Conservation (phyloP, 2,888 invertebrate genomes). For the Torymus aiolomorphi region DNA sequence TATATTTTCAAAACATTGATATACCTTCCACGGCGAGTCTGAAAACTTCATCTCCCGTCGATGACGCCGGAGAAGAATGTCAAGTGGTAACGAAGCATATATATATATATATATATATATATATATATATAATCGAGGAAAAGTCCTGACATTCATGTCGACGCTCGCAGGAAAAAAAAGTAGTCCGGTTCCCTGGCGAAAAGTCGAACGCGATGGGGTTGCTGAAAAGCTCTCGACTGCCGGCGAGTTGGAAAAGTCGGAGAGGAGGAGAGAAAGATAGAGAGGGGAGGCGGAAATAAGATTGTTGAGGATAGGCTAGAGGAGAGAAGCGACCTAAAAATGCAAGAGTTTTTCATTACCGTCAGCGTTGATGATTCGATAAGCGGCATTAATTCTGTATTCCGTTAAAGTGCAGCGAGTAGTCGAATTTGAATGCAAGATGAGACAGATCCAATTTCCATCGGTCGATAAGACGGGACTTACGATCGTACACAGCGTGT, state of each 20-base stretch:
- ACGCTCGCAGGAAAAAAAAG: not conserved
- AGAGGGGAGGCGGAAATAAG: not conserved
- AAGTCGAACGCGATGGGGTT: conserved; percentile 27
- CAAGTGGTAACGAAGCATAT: not conserved
- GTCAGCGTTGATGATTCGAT: too few species aligned
- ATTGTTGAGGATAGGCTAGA: conserved; percentile 10
- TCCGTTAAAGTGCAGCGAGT: too few species aligned
- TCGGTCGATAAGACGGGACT: too few species aligned
- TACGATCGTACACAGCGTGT: too few species aligned
- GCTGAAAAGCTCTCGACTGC: conserved; percentile 16
- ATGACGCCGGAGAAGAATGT: not conserved
- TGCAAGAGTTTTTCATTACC: not conserved
- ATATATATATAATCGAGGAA: conserved; percentile 11
- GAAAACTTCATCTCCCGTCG: not conserved
- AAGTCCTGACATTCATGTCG: conserved; percentile 23
- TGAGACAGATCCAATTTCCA: too few species aligned
- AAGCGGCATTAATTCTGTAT: too few species aligned
- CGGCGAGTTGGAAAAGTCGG: too few species aligned
- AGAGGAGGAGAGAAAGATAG: not conserved
- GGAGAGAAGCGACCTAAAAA: not conserved
- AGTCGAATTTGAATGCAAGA: too few species aligned
- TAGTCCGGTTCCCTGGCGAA: not conserved
- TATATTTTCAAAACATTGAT: too few species aligned
- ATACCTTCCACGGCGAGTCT: not conserved
- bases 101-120: too few species aligned